Base-by-base conservation (phyloP, 1,140 invertebrate genomes). In the Micrasema longulum region DNA sequence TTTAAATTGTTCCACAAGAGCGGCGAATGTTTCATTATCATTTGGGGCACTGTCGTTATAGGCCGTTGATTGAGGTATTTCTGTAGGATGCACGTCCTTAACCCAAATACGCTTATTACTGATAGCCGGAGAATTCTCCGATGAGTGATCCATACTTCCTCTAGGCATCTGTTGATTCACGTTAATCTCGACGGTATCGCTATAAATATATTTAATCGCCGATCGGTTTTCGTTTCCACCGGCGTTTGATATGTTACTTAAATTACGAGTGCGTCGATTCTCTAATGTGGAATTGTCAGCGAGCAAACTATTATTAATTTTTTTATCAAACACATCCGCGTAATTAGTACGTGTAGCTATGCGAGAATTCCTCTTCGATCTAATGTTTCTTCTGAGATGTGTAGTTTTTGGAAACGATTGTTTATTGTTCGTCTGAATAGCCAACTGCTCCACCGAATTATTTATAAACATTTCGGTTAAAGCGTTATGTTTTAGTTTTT, bases 51-150 rank as follows among this genome's bases (percentile, higher is more conserved):
- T 47, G n/a, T 35, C 38, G 23, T 43, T 69, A 6, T n/a, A 16
- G 22, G 10, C 16, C 31, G 22, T 26, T n/a, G 38, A 41, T 31
- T 31, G 26, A 4, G 7, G 7, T 31, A 14, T 10, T 1, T 45
- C 53, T 4, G 36, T 10, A 26, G 38, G 1, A 20, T 52, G 14
- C 5, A 31, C 31, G 10, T 68, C 50, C 48, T 16, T 68, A 18
- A 66, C 35, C 65, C 48, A 68, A 20, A 55, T 38, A 11, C 55
- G 65, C 22, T 11, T 43, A 11, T 64, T 47, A 7, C 60, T 64
- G 11, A 45, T 11, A 31, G 2, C 26, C n/a, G 23, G 11, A 1
- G 52, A 26, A 7, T 55, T 14, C 23, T 35, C 23, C 14, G 2
- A n/a, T 45, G 31, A 23, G 11, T 23, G 23, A 5, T 55, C 1